Evolutionary conservation across 2,888 invertebrate genomes (phyloP).

Genomic region (Gymnocheta viridis): DNA sequence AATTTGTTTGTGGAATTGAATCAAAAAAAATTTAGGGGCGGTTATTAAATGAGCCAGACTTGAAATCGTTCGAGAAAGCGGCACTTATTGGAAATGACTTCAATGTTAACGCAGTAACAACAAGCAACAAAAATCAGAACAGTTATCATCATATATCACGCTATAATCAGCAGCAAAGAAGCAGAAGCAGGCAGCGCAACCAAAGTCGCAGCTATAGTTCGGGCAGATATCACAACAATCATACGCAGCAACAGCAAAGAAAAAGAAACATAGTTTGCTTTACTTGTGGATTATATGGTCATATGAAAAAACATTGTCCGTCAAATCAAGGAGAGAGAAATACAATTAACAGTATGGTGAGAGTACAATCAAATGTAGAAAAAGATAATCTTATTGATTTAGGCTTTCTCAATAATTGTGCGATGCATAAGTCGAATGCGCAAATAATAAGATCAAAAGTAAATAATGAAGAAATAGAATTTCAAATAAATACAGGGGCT

Average conservation of each 20-base stretch:
- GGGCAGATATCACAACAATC: not conserved
- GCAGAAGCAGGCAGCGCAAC: not conserved
- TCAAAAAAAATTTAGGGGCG: conserved; percentile 5
- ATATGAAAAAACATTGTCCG: conserved; percentile 23
- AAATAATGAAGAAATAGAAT: conserved; percentile 22
- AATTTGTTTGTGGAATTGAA: conserved; percentile 22
- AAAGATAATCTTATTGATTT: conserved; percentile 3
- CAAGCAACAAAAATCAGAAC: conserved; percentile 4
- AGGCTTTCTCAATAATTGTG: too few species aligned
- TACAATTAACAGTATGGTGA: conserved; percentile 14
- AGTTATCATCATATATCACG: too few species aligned
- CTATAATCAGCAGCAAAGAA: conserved; percentile 28
- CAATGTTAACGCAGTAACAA: conserved; percentile 11
- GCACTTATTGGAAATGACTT: conserved; percentile 34
- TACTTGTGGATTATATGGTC: conserved; percentile 9
- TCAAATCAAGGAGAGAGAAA: conserved; percentile 16
- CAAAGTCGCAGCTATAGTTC: not conserved
- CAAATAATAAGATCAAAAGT: not conserved
- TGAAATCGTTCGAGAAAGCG: conserved; percentile 22
- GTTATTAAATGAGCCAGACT: conserved; percentile 21
- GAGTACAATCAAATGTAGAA: not conserved
- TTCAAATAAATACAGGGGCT: too few species aligned
- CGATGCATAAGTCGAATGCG: too few species aligned
- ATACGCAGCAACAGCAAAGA: conserved; percentile 5
- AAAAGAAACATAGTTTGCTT: conserved; percentile 18